Base-by-base conservation (phyloP, 2,113 vertebrate genomes). In the Emberiza fucata region DNA sequence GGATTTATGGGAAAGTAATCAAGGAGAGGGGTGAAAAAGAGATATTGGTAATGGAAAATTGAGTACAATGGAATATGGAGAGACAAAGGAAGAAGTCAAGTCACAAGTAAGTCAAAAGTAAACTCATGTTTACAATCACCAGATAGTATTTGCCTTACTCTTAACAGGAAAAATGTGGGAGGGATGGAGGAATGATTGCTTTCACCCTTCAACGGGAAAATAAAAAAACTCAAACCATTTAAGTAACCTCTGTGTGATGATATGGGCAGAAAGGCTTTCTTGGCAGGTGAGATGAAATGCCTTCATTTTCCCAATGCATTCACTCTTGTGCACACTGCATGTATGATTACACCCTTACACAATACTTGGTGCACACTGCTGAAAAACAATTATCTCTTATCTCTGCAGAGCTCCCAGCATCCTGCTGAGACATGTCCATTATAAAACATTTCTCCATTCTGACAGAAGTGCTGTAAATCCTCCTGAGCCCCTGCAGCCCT, bases 341-440 rank as follows among this genome's bases (percentile, higher is more conserved):
- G 37, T 92, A 40, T 76, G 78, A 77, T 91, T 84, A 80, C 53
- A 88, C n/a, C 78, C 85, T 77, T 86, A 65, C 45, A 66, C 56
- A 73, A 64, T 8, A 60, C 60, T 51, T 70, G 51, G 68, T 83
- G 72, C 68, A 81, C 51, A 22, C 77, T 87, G 73, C 84, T 87
- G 94, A 77, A 94, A 94, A 92, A 75, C 84, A 92, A 22, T 95
- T 96, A 76, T 76, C 70, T 72, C 89, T 95, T 96, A 76, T 69
- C 73, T 72, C 89, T 77, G 89, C 66, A 88, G 89, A 69, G 63
- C 71, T 90, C 54, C 81, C 50, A 44, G 45, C 63, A 57, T 39
- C 84, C 90, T 86, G 63, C 91, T 92, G 89, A 92, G 91, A 95
- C 8, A 72, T 85, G 75, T 57, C 78, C 61, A 84, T 91, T 95